Percentiles rank a stretch among this genome's conserved stretches.
Evolutionary conservation across 2,113 vertebrate species (phyloP).

Genomic region (Dendropsophus ebraccatus): DNA sequence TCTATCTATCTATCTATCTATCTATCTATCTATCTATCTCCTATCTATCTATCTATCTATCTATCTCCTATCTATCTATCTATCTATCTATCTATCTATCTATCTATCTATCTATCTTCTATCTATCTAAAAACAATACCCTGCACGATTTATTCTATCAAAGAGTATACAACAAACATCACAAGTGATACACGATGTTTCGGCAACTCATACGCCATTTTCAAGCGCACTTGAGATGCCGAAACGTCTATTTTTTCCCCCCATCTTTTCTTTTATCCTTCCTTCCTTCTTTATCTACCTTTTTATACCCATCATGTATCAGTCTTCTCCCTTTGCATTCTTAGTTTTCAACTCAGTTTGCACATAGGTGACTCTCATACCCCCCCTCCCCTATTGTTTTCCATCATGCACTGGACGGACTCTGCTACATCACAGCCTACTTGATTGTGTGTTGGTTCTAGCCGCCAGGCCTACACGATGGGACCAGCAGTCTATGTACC

Average conservation of each 20-base stretch:
- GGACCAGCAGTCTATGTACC: neutral
- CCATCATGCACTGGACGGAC: neutral
- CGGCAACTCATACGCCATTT: too few relatives aligned
- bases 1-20: neutral
- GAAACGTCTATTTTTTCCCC: neutral
- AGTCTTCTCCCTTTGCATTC: neutral
- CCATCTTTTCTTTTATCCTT: neutral
- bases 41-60: neutral
- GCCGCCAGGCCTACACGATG: neutral
- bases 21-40: neutral
- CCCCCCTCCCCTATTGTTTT: too few relatives aligned
- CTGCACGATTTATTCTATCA: too few relatives aligned
- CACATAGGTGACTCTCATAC: too few relatives aligned
- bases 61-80: neutral
- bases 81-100: neutral
- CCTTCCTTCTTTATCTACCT: neutral
- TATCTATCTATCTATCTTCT: neutral
- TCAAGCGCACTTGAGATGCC: too few relatives aligned
- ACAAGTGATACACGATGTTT: too few relatives aligned
- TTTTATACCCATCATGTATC: too few relatives aligned
- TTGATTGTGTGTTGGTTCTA: neutral
- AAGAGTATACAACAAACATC: too few relatives aligned
- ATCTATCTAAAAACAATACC: slow-evolving; percentile 12
- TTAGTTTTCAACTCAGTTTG: too few relatives aligned
- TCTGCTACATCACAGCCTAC: neutral